Conservation (phyloP, 2,113 vertebrate genomes). For the Triplophysa dalaica region DNA sequence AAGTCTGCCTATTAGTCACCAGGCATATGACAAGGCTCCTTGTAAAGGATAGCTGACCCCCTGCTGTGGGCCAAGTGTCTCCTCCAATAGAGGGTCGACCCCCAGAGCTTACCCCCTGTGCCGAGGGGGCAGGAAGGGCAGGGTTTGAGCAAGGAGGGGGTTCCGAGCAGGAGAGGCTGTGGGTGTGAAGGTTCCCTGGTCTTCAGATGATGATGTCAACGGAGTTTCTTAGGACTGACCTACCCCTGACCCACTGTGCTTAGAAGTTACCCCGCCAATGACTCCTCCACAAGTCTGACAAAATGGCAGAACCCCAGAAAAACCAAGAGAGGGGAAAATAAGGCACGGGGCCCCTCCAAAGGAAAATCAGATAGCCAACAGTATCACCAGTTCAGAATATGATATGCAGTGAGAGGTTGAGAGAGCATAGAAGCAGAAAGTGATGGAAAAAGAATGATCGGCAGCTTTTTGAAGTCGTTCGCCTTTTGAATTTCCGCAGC, state of each 20-base stretch:
- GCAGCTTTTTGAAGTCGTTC: constrained; percentile 65
- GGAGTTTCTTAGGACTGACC: constrained; percentile 64
- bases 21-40: constrained; percentile 69
- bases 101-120: constrained; percentile 48
- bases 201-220: constrained; percentile 26
- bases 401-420: constrained; percentile 7
- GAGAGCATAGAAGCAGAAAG: constrained; percentile 39
- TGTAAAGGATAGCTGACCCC: constrained; percentile 74
- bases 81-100: constrained; percentile 69
- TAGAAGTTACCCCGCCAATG: constrained; percentile 62
- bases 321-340: background rate
- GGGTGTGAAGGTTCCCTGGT: constrained; percentile 27
- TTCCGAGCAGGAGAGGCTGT: constrained; percentile 1
- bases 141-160: constrained; percentile 29
- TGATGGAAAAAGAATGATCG: constrained; percentile 48
- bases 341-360: constrained; percentile 51
- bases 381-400: constrained; percentile 56
- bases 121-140: constrained; percentile 52
- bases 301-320: constrained; percentile 57
- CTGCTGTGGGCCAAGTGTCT: constrained; percentile 70
- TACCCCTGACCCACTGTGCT: constrained; percentile 66
- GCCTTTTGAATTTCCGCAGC: constrained; percentile 61
- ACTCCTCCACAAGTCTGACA: constrained; percentile 57
- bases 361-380: constrained; percentile 56
- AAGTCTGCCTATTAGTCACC: constrained; percentile 74